These are phyloP conservation scores for Rissa tridactyla DNA, from an alignment of 2,113 vertebrate genomes.

Conservation along the genomic window DNA sequence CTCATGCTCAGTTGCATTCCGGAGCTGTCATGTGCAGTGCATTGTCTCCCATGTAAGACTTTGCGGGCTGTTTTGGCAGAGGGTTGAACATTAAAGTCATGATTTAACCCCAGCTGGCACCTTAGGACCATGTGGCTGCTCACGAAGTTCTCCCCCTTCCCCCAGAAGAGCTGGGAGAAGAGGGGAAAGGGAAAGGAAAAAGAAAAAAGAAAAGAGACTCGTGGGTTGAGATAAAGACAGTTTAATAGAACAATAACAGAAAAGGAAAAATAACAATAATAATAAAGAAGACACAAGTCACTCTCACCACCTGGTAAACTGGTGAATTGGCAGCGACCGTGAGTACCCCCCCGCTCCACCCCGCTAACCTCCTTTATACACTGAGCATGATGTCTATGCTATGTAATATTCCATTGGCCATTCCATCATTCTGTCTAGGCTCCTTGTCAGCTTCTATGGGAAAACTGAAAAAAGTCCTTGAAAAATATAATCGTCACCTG, in stretches of 20 bases:
- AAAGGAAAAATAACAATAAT: neutral
- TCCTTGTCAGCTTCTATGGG: neutral
- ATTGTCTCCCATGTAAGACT: neutral
- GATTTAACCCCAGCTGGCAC: neutral
- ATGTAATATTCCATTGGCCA: neutral
- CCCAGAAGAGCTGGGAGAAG: neutral
- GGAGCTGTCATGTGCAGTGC: neutral
- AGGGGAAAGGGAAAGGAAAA: neutral
- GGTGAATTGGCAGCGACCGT: neutral
- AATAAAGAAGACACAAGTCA: neutral
- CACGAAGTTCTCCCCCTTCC: neutral
- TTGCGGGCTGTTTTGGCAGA: neutral
- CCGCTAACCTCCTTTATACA: neutral
- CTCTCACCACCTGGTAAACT: neutral
- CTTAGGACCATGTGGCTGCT: neutral
- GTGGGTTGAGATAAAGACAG: neutral
- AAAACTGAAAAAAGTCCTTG: neutral
- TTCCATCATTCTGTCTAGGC: neutral
- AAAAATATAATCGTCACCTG: neutral
- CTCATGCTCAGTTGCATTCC: rapidly evolving
- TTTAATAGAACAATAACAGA: neutral
- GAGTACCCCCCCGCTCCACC: neutral
- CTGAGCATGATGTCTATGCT: neutral
- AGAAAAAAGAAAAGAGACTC: neutral
- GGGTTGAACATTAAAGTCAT: neutral